Evolutionary conservation across 1,140 invertebrate genomes (phyloP), one percentile per base, ranked within the genome.

Genomic region (Pogonomyrmex barbatus): DNA sequence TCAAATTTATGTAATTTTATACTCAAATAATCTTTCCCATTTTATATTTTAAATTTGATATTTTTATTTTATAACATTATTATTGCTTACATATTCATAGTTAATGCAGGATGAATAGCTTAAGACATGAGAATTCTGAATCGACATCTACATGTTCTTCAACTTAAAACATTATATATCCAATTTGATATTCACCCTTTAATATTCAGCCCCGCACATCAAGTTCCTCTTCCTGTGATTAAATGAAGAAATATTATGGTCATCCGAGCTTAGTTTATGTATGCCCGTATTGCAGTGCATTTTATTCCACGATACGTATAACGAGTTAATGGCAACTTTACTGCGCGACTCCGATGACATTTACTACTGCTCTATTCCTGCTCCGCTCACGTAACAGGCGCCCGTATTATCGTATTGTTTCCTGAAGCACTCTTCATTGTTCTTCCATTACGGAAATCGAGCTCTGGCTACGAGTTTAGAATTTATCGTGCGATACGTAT

Each of bases 261-360:
- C 79, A 75, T 73, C 54, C 68, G 54, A 45, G 17, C 68, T 75
- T 83, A 62, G 68, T 83, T 83, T 83, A 83, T 60, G 54, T 47
- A 82, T 60, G 79, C 75, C 42, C 68, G 39, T 83, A 83, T 83
- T 83, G 79, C 42, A 42, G 54, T 50, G 68, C 56, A 33, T 83
- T 83, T 83, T 83, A 83, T 83, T 75, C 30, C 68, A 39, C 54
- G 54, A 86, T 76, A 83, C 63, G 60, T 81, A 86, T 86, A 81
- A 65, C 56, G 63, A 78, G 56, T 63, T 56, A 54, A 54, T 76
- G 52, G 73, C 45, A 70, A 65, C 47, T 85, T 87, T 68, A 85
- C 24, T 70, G 24, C 84, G 39, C 58, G 67, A n/a, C 52, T 88
- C 54, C 75, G 88, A 81, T 89, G 88, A 88, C 62, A 88, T 81